Evolutionary conservation across 1,140 invertebrate genomes (phyloP).

Genomic region (Spodoptera frugiperda): DNA sequence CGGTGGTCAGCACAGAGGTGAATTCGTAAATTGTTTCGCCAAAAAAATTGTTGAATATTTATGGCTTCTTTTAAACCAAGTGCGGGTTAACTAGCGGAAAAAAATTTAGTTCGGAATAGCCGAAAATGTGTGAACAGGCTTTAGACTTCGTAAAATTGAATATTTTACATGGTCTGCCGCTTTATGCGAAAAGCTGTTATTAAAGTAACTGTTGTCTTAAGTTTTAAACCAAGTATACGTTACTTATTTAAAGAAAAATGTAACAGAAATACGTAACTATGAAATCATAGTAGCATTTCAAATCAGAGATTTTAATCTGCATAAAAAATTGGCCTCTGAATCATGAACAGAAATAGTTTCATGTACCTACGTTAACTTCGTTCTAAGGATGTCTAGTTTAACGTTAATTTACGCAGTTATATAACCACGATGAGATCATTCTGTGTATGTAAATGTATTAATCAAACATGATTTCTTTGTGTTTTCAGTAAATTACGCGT

Average conservation of each 20-base stretch:
- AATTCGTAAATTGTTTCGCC: neutral
- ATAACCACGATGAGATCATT: constrained; percentile 47
- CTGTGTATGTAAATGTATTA: constrained; percentile 44
- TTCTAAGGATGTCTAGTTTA: constrained; percentile 49
- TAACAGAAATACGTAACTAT: neutral
- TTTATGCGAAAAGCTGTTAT: constrained; percentile 6
- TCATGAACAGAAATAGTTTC: constrained; percentile 32
- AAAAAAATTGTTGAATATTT: constrained; percentile 16
- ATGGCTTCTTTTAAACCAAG: neutral
- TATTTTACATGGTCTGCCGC: constrained; percentile 15
- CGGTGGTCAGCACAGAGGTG: neutral
- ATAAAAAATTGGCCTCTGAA: constrained; percentile 35
- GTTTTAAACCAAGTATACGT: too few species aligned
- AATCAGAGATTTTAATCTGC: constrained; percentile 34
- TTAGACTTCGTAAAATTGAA: neutral
- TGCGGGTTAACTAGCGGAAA: neutral
- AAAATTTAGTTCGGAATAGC: neutral
- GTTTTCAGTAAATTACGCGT: constrained; percentile 1
- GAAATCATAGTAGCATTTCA: constrained; percentile 6
- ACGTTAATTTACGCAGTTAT: constrained; percentile 46
- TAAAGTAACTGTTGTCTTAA: constrained; percentile 2
- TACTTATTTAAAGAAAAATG: too few species aligned
- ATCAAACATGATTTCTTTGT: constrained; percentile 48
- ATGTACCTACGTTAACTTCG: constrained; percentile 23
- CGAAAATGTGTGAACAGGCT: constrained; percentile 1